These are phyloP conservation scores for Aphidoletes aphidimyza DNA, from an alignment of 2,888 invertebrate species.

Conservation along the genomic window DNA sequence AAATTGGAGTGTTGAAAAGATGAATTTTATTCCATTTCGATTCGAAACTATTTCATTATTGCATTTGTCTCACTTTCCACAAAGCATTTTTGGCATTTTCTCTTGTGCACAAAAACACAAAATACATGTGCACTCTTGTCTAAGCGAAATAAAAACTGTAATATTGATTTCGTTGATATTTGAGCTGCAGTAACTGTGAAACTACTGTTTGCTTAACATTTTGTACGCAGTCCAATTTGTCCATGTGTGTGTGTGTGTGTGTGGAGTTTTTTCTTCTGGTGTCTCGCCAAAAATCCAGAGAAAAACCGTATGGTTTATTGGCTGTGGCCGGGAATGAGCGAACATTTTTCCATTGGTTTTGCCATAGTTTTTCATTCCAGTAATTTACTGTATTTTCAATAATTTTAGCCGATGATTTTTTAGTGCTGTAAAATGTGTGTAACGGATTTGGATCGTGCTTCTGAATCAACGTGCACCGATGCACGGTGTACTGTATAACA, in stretches of 20 bases:
- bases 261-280: no score
- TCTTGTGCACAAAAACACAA: background rate
- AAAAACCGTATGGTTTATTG: conserved; percentile 14
- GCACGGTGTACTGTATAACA: no score
- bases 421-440: background rate
- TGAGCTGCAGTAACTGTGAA: background rate
- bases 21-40: conserved; percentile 17
- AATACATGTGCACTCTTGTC: background rate
- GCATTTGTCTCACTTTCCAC: conserved; percentile 46
- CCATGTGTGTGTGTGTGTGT: no score
- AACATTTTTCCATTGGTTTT: background rate
- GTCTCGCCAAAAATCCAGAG: background rate
- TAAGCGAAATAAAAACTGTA: background rate
- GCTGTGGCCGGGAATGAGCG: background rate
- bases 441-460: background rate
- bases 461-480: no score
- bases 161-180: conserved; percentile 14
- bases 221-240: background rate
- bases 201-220: background rate
- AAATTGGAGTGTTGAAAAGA: conserved; percentile 9
- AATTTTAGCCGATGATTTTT: conserved; percentile 38
- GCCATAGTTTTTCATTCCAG: background rate
- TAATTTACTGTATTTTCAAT: conserved; percentile 42
- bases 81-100: conserved; percentile 36
- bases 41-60: conserved; percentile 33